Base-by-base conservation (phyloP, 2,797 vertebrate genomes). In the Gobio occitaniae region DNA sequence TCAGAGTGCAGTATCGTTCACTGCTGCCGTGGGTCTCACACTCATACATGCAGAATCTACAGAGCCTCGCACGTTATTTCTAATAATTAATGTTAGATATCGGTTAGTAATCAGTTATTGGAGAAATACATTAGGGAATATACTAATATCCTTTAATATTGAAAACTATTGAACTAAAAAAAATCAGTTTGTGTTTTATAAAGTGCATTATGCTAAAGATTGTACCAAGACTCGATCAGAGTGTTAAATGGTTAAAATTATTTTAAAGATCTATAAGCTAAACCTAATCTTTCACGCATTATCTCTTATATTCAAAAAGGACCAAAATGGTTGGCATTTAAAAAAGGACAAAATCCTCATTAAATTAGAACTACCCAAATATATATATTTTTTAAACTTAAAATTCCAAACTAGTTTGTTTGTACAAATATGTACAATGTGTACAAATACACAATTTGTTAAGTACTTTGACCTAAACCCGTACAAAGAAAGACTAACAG, bases 1-100 rank as follows among this genome's bases (percentile, higher is more conserved):
- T 96, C 92, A 86, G 95, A 96, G 95, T 95, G 95, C 95, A 95
- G 94, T 93, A 92, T 88, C 89, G 92, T 95, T 95, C 94, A 94
- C 94, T 86, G 94, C 93, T 95, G 94, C 93, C 92, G 90, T 95
- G 94, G 93, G 94, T 94, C 93, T 93, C 91, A 94, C 94, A 94
- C 94, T 94, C 93, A 91, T 86, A 87, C 50, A 92, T 88, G 91
- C 91, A 92, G 90, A 84, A 70, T 84, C 83, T 78, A 84, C 29
- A 84, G 83, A 84, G 75, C 75, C 74, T 70, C 36, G 69, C 61
- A 68, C 59, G 41, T 65, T 59, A 38, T 78, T 78, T 84, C 75
- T 68, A 78, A 65, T 59, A 9, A 36, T 61, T 75, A 6, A n/a
- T 38, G 69, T 86, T 84, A 32, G 82, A 50, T 68, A 56, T 78